These are phyloP conservation scores for Philereme transversata DNA, from an alignment of 2,888 invertebrate species.

Conservation along the genomic window DNA sequence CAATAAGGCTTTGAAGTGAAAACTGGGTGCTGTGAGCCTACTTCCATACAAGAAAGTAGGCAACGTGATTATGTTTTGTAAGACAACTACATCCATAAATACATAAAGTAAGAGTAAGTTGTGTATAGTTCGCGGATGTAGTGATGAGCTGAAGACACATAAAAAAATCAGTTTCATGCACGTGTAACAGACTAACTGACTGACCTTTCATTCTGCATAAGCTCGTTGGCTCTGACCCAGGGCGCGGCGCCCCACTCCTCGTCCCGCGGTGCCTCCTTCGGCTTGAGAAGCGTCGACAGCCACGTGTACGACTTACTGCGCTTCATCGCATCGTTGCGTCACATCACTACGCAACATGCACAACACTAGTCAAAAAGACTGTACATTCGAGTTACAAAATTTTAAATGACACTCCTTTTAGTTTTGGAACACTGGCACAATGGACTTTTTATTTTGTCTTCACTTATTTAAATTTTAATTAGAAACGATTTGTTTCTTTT, in stretches of 20 bases:
- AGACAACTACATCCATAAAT: background rate
- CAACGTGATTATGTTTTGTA: background rate
- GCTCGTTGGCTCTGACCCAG: conserved; percentile 67
- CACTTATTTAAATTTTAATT: too few species aligned
- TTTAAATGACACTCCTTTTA: conserved; percentile 2
- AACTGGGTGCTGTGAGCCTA: background rate
- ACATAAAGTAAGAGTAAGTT: too few species aligned
- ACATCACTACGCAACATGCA: conserved; percentile 40
- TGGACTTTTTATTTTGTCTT: too few species aligned
- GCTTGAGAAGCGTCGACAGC: conserved; percentile 74
- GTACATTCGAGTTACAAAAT: conserved; percentile 1
- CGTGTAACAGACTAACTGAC: conserved; percentile 24
- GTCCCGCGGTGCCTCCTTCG: conserved; percentile 47
- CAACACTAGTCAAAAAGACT: conserved; percentile 5
- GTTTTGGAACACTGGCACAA: background rate
- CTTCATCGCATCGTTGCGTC: conserved; percentile 56
- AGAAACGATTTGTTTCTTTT: background rate
- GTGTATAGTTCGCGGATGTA: too few species aligned
- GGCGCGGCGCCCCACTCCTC: conserved; percentile 74
- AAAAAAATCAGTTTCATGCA: too few species aligned
- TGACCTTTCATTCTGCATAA: conserved; percentile 70
- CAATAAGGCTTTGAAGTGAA: conserved; percentile 9
- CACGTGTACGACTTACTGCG: conserved; percentile 79
- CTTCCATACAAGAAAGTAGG: conserved; percentile 10
- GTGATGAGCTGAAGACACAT: too few species aligned